Base-by-base conservation (phyloP, 2,888 invertebrate species). In the Cephus runcator region DNA sequence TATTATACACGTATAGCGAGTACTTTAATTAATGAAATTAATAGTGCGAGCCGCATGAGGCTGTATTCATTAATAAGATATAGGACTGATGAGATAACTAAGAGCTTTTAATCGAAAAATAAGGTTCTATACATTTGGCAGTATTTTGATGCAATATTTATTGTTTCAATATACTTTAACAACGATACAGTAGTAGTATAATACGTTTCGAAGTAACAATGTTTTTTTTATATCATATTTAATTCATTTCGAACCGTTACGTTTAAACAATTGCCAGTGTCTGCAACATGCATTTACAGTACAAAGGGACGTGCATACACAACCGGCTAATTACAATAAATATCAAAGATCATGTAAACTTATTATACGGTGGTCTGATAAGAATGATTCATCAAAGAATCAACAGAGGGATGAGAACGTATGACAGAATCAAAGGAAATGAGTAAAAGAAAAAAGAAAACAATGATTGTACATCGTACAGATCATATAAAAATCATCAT, bases 91-190 rank as follows among this genome's bases (percentile, higher is more conserved):
- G 23, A 6, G 23, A 56, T 56, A 23, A 23, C 56, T 40, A 6
- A 56, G 9, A 56, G 56, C 23, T 56, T 56, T 56, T 9, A 56
- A 56, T 23, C 23, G 23, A 56, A 23, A 56, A 56, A 56, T 23
- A 56, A 56, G 9, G 6, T 56, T 56, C 9, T 9, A 56, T 56
- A 56, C 56, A 56, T 56, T 56, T 56, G 56, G 9, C 56, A 56
- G 56, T 56, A 56, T 71, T 31, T 71, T 71, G 33, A 84, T 83
- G 77, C 84, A 84, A 82, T 83, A 82, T 88, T 88, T 88, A 88
- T 87, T 88, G 83, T 86, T 81, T 85, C 84, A 82, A 82, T 85
- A 84, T 81, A 83, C 80, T 84, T 86, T 84, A 88, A 88, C 88
- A 89, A 87, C 82, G 85, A 85, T 86, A 87, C 86, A 86, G 83